phyloP scores from a whole-genome alignment of 2,797 vertebrate species.

The Girardinus metallicus region DNA sequence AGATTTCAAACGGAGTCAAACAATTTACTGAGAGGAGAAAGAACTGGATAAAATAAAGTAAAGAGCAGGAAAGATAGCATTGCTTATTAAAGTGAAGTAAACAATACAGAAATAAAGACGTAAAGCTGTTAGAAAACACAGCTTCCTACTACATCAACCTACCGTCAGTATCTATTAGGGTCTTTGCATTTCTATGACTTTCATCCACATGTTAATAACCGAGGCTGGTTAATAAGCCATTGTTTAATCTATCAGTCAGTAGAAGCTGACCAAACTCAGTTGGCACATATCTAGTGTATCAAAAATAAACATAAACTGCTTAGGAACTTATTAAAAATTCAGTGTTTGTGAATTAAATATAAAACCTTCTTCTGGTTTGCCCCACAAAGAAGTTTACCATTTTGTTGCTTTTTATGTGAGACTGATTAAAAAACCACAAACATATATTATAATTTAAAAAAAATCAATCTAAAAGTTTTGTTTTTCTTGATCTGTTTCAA shows the following conservation, averaged over 20 bases:
- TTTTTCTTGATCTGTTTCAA: not conserved
- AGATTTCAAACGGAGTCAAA: conserved; percentile 18
- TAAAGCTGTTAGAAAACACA: not conserved
- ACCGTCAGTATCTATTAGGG: not conserved
- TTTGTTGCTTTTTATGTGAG: not conserved
- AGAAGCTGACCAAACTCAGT: not conserved
- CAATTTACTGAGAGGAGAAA: conserved; percentile 10
- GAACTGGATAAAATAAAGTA: not conserved
- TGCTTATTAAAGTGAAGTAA: not conserved
- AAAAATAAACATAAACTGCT: not conserved
- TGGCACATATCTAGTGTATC: not conserved
- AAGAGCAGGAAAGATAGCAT: not conserved
- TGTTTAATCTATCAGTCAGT: not conserved
- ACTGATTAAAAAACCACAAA: not conserved
- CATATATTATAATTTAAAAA: not conserved
- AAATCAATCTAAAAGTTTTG: not conserved
- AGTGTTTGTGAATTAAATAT: not conserved
- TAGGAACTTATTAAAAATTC: not conserved
- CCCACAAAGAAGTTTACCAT: not conserved
- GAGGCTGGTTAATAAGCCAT: not conserved
- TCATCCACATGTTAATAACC: not conserved
- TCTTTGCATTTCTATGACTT: not conserved
- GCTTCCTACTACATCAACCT: not conserved
- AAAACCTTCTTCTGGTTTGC: not conserved
- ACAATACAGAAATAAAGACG: not conserved